Base-by-base conservation (phyloP, 2,113 vertebrate genomes). In the Desmodus rotundus region DNA sequence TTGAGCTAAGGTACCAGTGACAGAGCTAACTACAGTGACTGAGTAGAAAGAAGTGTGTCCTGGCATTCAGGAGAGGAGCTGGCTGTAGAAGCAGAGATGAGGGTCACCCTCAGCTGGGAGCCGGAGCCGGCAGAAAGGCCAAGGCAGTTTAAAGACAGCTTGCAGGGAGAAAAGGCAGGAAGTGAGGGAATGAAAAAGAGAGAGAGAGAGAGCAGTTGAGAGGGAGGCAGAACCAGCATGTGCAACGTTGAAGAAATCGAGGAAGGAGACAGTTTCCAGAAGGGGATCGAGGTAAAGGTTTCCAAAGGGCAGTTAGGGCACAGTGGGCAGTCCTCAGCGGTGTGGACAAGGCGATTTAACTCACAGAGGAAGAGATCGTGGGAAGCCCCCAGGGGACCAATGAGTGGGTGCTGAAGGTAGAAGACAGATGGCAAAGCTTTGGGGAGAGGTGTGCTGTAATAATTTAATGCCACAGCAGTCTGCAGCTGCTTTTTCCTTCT, bases 1-100 rank as follows among this genome's bases (percentile, higher is more conserved):
- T 19, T 5, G 74, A 89, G 50, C 89, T 14, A 31, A 43, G 52
- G 45, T n/a, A 33, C 58, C 52, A 56, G 74, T 45, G 87, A 87
- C 73, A 70, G 95, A 93, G 72, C 89, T 95, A 76, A 93, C 87
- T 82, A 87, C 54, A 80, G 81, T 16, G 33, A 58, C n/a, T 54
- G 47, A 78, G 67, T 41, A 82, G 91, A 92, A 56, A 85, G 67
- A 80, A 88, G 33, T 11, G 47, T 17, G 33, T 84, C 19, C n/a
- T 45, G 24, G 77, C 1, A 14, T 58, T 80, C 13, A 14, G 54
- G 58, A 76, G 74, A 61, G 52, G 17, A 56, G 28, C 13, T 3
- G 1, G 89, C 77, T 45, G 8, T 11, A 52, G 65, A 61, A 52
- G 19, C 14, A 41, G 93, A 81, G 81, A 7, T 36, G 19, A 6